Evolutionary conservation across 2,113 vertebrate species (phyloP), one percentile per base, ranked within the genome.

Genomic region (Excalfactoria chinensis): DNA sequence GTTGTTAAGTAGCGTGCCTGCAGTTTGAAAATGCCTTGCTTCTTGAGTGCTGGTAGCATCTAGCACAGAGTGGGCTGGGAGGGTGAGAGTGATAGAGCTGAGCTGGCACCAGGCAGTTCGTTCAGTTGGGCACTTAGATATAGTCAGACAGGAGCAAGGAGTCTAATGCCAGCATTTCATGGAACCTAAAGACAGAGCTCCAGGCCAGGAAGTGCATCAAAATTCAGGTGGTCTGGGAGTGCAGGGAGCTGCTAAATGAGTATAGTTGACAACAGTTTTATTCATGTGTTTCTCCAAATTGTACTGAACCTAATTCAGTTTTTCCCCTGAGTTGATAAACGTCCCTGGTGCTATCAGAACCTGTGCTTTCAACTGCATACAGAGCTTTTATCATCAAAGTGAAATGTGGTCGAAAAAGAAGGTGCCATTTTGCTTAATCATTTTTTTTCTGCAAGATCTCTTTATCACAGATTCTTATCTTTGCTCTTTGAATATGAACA

Each of bases 341-440:
- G 17, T 55, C 56, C 0, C 0, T 14, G 3, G 48, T 72, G 34
- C 19, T 75, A 2, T 28, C 8, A 4, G 37, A 62, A 76, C 19
- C 16, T 41, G 51, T 53, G 11, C 66, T 71, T 77, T 84, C 51
- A 59, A 6, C 43, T 43, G 7, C 7, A 2, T 32, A 11, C 28
- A 2, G 35, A 30, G 22, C 22, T 72, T 81, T 49, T 64, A 40
- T 66, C 30, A 20, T 66, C 40, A 8, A 35, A 19, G 23, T 28
- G 43, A 53, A 35, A 67, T 43, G 7, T 15, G 23, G 53, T 34
- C 25, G n/a, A 20, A 23, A 28, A 63, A 58, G 40, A 76, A 44
- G 23, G 19, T 77, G 20, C 71, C 7, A 25, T 59, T 86, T 80
- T 44, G 40, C 17, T 26, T 26, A 53, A 6, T 51, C 68, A 63